Percentiles rank a stretch among this genome's conserved stretches.
phyloP scores from a whole-genome alignment of 2,888 invertebrate species.

The Branchipolynoe longqiensis region DNA sequence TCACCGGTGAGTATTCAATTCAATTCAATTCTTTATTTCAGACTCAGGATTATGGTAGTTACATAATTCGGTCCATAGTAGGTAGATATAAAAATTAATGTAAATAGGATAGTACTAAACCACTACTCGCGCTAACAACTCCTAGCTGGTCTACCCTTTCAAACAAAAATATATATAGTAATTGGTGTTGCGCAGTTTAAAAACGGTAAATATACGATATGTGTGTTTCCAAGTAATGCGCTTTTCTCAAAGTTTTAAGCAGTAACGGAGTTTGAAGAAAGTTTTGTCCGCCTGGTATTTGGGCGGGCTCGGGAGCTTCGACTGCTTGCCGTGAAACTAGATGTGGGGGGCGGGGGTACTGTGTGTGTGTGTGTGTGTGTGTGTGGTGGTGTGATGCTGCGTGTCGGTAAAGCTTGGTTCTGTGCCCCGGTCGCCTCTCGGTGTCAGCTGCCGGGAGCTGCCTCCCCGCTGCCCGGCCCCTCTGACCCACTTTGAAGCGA shows the following conservation, averaged over 20 bases:
- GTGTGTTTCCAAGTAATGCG: too few species aligned
- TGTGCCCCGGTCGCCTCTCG: conserved; percentile 10
- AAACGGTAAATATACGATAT: too few species aligned
- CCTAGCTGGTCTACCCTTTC: not conserved
- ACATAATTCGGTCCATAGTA: too few species aligned
- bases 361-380: too few species aligned
- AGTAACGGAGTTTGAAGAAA: not conserved
- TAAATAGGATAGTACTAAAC: too few species aligned
- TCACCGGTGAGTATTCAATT: conserved; percentile 70
- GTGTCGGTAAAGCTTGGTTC: not conserved
- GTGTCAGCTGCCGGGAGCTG: conserved; percentile 31
- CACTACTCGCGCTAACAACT: not conserved
- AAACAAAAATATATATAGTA: too few species aligned
- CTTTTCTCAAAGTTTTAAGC: not conserved
- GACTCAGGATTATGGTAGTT: too few species aligned
- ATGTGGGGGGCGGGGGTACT: too few species aligned
- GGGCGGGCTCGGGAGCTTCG: not conserved
- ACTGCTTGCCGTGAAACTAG: not conserved
- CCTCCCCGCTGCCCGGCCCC: conserved; percentile 3
- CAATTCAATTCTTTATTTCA: too few species aligned
- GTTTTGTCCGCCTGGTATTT: not conserved
- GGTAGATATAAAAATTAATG: too few species aligned
- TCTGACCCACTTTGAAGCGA: conserved; percentile 28
- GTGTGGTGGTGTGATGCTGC: not conserved
- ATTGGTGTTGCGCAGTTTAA: too few species aligned